Evolutionary conservation across 2,888 invertebrate genomes (phyloP).

Genomic region (Augochlorella aurata): DNA sequence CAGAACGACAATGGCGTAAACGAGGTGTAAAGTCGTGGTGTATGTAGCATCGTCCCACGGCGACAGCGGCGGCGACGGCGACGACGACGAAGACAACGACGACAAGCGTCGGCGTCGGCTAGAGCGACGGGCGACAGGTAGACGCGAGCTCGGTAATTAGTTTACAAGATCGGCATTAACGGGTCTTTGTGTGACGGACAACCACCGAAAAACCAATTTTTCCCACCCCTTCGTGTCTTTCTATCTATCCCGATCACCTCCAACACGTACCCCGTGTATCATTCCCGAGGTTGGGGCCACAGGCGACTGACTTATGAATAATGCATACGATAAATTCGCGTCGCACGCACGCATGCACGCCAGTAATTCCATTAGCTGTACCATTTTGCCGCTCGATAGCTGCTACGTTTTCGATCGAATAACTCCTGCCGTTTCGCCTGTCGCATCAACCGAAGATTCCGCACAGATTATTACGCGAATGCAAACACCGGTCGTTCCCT

Average conservation of each 20-base stretch:
- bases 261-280: conserved; percentile 17
- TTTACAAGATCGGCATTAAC: conserved; percentile 52
- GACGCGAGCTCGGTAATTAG: conserved; percentile 38
- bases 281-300: conserved; percentile 26
- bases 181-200: conserved; percentile 3
- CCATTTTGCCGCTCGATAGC: conserved; percentile 62
- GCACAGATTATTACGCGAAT: not conserved
- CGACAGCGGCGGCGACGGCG: not conserved
- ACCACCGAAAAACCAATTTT: conserved; percentile 4
- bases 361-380: conserved; percentile 67
- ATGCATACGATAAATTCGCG: conserved; percentile 67
- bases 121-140: not conserved
- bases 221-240: not conserved
- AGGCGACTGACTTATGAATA: conserved; percentile 63
- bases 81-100: not conserved
- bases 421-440: conserved; percentile 32
- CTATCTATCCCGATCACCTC: not conserved
- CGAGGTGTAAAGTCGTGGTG: conserved; percentile 66
- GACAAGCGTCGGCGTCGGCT: not conserved
- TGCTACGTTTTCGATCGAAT: conserved; percentile 52
- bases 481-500: not conserved
- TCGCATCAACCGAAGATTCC: conserved; percentile 5
- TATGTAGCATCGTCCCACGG: conserved; percentile 29
- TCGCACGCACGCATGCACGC: conserved; percentile 65
- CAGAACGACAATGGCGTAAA: conserved; percentile 67